These are phyloP conservation scores for Hyalella azteca DNA, from an alignment of 2,888 invertebrate genomes.

Conservation along the genomic window DNA sequence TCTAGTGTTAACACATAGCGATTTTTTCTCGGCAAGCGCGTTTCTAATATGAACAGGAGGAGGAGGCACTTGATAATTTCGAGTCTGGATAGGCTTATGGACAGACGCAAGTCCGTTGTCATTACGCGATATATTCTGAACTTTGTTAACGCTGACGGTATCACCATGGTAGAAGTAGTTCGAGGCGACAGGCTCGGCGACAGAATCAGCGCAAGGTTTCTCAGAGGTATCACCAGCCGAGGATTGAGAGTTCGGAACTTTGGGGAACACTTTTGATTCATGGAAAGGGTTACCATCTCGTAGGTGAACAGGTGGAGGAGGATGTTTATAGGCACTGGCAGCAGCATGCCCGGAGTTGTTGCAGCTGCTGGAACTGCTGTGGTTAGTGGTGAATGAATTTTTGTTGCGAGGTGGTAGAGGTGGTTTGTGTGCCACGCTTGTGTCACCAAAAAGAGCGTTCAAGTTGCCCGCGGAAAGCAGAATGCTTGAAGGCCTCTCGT, in stretches of 20 bases:
- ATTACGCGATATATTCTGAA: too few relatives aligned
- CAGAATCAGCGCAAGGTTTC: not conserved
- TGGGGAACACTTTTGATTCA: not conserved
- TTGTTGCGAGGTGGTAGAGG: conserved; percentile 57
- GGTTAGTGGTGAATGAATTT: conserved; percentile 23
- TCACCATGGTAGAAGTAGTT: too few relatives aligned
- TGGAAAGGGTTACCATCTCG: not conserved
- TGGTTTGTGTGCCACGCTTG: conserved; percentile 51
- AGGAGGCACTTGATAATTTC: not conserved
- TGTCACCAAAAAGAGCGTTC: conserved; percentile 45
- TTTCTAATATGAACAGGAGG: conserved; percentile 23
- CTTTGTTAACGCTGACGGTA: too few relatives aligned
- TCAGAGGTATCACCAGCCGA: not conserved
- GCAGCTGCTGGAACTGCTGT: not conserved
- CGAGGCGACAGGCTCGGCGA: too few relatives aligned
- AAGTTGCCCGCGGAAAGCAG: conserved; percentile 10
- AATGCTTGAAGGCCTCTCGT: not conserved
- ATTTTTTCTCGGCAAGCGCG: not conserved
- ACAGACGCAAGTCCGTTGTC: not conserved
- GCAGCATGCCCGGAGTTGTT: not conserved
- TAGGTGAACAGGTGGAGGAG: conserved; percentile 18
- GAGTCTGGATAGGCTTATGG: not conserved
- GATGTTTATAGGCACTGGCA: conserved; percentile 26
- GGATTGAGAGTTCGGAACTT: not conserved
- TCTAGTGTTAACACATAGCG: not conserved